Conservation (phyloP, 2,797 vertebrate genomes). For the Dipus sagitta region DNA sequence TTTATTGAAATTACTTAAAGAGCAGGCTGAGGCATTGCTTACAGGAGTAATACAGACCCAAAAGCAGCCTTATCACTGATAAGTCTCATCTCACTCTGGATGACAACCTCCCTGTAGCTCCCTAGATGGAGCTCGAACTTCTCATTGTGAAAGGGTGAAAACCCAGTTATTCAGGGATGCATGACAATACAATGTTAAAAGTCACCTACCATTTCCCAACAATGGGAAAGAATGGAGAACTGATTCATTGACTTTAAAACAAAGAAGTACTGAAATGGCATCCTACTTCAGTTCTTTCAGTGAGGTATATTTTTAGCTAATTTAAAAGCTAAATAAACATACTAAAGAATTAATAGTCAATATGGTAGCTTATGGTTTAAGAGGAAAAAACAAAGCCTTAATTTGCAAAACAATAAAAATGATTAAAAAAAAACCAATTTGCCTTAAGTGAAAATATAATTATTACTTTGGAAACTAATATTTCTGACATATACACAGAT, state of each 20-base stretch:
- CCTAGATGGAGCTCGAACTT: neutral
- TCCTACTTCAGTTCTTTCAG: neutral
- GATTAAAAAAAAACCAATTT: neutral
- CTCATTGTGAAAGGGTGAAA: neutral
- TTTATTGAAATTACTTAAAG: no score
- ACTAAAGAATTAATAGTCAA: constrained; percentile 1
- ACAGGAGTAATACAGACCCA: no score
- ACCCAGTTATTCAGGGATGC: neutral
- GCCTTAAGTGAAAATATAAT: constrained; percentile 7
- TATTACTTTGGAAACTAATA: neutral
- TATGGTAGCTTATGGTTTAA: neutral
- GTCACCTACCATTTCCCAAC: neutral
- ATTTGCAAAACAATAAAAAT: neutral
- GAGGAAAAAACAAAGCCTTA: neutral
- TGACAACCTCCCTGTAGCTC: no score
- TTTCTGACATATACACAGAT: neutral
- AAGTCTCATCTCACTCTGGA: no score
- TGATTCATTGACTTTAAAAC: neutral
- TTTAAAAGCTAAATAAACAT: neutral
- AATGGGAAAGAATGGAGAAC: neutral
- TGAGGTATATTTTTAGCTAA: neutral
- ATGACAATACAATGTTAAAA: neutral
- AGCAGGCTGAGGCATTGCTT: no score
- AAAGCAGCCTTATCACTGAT: no score
- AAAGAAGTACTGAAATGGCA: neutral